Percentiles rank a stretch among this genome's conserved stretches.
phyloP scores from a whole-genome alignment of 2,888 invertebrate genomes.

The Sminthurinus aureus region DNA sequence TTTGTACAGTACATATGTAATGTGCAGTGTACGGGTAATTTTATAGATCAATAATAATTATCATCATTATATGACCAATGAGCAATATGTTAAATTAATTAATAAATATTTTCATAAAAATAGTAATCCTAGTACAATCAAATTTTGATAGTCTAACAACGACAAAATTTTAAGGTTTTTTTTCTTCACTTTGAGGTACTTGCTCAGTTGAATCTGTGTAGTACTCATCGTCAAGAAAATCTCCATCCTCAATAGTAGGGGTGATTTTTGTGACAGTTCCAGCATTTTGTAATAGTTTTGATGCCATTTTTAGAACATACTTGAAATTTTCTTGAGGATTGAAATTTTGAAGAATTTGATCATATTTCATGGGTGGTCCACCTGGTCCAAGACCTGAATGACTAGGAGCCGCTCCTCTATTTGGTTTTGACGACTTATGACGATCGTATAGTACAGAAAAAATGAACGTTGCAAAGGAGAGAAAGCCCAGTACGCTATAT shows the following conservation, averaged over 20 bases:
- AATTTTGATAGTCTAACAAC: background rate
- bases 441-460: constrained; percentile 55
- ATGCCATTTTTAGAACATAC: constrained; percentile 48
- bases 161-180: constrained; percentile 1
- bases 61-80: too few relatives aligned
- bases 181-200: background rate
- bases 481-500: constrained; percentile 55
- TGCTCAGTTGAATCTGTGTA: background rate
- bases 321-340: constrained; percentile 45
- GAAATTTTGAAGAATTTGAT: background rate
- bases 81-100: too few relatives aligned
- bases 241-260: background rate
- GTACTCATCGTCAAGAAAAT: background rate
- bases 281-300: constrained; percentile 44
- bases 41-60: too few relatives aligned
- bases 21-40: too few relatives aligned
- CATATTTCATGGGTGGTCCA: constrained; percentile 13
- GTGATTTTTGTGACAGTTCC: background rate
- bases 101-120: too few relatives aligned
- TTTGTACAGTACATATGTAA: too few relatives aligned
- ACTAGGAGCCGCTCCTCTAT: background rate
- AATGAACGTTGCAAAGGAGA: constrained; percentile 57
- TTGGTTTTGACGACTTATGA: constrained; percentile 35
- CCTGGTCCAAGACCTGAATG: background rate
- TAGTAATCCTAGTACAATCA: too few relatives aligned